Conservation (phyloP, 2,113 vertebrate genomes). For the Pionites leucogaster region DNA sequence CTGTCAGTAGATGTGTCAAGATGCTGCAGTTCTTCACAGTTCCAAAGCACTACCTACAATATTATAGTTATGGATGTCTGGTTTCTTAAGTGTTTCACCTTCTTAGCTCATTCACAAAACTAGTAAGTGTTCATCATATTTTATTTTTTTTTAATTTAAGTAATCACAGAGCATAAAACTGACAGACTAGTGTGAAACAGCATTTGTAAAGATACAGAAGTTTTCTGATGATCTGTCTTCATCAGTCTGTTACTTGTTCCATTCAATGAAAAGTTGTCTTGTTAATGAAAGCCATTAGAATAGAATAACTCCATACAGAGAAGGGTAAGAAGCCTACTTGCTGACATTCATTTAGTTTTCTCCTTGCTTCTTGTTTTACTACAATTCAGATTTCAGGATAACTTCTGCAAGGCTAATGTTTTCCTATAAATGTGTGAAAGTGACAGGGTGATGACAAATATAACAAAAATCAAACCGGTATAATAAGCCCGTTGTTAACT, state of each 20-base stretch:
- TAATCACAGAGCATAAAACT: not conserved
- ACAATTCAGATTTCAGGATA: not conserved
- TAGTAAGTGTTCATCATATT: not conserved
- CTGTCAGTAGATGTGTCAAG: constrained; percentile 25
- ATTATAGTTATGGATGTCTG: not conserved
- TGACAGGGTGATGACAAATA: not conserved
- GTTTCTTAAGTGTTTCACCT: constrained; percentile 20
- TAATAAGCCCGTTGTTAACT: not conserved
- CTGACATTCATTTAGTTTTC: not conserved
- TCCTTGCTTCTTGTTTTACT: not conserved
- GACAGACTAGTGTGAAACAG: not conserved
- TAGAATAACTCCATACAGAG: not conserved
- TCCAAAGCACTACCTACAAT: not conserved
- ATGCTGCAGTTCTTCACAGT: not conserved
- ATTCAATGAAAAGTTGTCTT: not conserved
- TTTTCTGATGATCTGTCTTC: not conserved
- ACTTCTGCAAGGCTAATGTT: not conserved
- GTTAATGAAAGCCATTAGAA: not conserved
- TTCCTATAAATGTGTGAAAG: not conserved
- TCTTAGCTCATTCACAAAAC: not conserved
- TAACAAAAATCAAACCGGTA: not conserved
- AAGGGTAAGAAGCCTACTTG: not conserved
- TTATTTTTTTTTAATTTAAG: not conserved
- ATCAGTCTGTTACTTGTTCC: not conserved
- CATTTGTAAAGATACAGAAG: not conserved